Evolutionary conservation across 2,888 invertebrate species (phyloP), one percentile per base, ranked within the genome.

Genomic region (Lordiphosa andalusiaca): DNA sequence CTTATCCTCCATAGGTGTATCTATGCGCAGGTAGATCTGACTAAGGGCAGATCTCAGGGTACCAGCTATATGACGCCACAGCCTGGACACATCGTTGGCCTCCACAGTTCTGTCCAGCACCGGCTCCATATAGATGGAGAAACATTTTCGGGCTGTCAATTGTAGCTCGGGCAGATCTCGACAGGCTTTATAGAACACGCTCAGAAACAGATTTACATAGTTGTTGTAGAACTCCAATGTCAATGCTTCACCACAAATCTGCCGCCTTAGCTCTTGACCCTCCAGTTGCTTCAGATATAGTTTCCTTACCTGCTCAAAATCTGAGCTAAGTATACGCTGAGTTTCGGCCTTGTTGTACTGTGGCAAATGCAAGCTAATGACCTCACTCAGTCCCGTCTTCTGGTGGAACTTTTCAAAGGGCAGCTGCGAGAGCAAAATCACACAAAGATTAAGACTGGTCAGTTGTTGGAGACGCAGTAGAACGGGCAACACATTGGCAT

Each of bases 121-220:
- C 0, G 97, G 97, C 78, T 95, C 94, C 78, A 94, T 92, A 86
- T 96, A 97, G 85, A 93, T 93, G 0, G 91, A 86, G 83, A 96
- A 96, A 88, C 93, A 94, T 40, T 93, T 90, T 73, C 92, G 91
- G n/a, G 96, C 94, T 91, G 96, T 93, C 83, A 95, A 92, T 67
- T 93, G 92, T 52, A 98, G 91, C 89, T 98, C 97, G 21, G 93
- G 93, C 47, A 97, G 89, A 91, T 97, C 96, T 19, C 96, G 91
- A 89, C 97, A 97, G 25, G 94, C 94, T 80, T 94, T 91, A 84
- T 94, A 94, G 89, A 96, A 97, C 36, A 96, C 94, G 71, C 95
- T 94, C 4, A 97, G 90, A 86, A 97, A 94, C 44, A 96, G 92
- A 88, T 93, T 95, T 49, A 97, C 89, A 89, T 96, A 97, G 89